These are phyloP conservation scores for Tringa solitaria DNA, from an alignment of 2,113 vertebrate genomes.

Conservation along the genomic window DNA sequence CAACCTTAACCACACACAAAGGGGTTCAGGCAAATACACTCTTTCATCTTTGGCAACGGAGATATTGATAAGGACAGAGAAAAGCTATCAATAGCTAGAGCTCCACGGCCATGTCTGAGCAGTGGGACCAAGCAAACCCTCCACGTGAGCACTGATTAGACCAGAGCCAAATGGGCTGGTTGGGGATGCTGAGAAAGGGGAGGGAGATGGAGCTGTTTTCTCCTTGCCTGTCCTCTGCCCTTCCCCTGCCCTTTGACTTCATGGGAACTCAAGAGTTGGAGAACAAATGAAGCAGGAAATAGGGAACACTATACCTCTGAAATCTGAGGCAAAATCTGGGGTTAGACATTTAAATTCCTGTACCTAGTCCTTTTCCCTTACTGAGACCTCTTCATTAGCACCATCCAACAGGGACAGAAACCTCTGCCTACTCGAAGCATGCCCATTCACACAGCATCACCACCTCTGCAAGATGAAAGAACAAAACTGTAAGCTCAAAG, in stretches of 20 bases:
- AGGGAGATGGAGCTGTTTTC: background rate
- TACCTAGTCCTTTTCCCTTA: background rate
- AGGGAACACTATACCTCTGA: background rate
- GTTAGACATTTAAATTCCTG: background rate
- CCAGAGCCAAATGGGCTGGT: background rate
- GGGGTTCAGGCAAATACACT: background rate
- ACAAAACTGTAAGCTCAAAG: background rate
- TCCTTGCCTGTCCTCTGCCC: background rate
- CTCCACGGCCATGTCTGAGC: background rate
- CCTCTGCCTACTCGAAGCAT: background rate
- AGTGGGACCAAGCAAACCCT: background rate
- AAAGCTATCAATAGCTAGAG: background rate
- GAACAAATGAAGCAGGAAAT: background rate
- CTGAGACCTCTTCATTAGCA: background rate
- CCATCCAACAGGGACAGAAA: background rate
- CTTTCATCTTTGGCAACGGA: background rate
- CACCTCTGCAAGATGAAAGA: background rate
- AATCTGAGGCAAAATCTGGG: background rate
- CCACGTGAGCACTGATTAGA: background rate
- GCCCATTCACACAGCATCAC: background rate
- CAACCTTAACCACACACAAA: conserved; percentile 1
- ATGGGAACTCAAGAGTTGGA: background rate
- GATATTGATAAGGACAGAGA: background rate
- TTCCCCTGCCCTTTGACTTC: background rate
- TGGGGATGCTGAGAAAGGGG: background rate